Evolutionary conservation across 2,888 invertebrate genomes (phyloP), one percentile per base, ranked within the genome.

Genomic region (Caenorhabditis wallacei): DNA sequence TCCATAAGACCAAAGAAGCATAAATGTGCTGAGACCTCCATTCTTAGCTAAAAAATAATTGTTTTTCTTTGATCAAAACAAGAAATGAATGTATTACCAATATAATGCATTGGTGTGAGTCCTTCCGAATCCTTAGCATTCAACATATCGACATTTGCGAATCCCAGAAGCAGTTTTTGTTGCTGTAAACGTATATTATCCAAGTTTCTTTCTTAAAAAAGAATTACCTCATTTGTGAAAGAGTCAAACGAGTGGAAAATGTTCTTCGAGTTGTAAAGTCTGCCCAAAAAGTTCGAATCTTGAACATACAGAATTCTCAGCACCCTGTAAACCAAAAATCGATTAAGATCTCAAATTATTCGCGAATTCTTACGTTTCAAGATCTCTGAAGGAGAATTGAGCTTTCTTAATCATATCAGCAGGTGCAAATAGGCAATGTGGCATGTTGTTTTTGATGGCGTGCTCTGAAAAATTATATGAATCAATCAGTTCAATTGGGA

Each of bases 71-170:
- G 18, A 18, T 51, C 13, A 8, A 30, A 8, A 8, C 30, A 30
- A 4, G n/a, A n/a, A 11, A 35, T 46, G 26, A n/a, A 5, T 13
- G 2, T 1, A 1, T 26, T 30, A 63, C 76, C 76, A 30, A 79
- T 82, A 37, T 68, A 75, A 53, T 72, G 80, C 7, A 83, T 40
- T 7, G 85, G 80, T 0, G 84, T 83, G 8, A 59, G 43, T 37
- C 75, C 78, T 11, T 70, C 24, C 0, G 16, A 53, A 54, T 87
- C 80, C 2, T 26, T 20, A 8, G 37, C 53, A 20, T 85, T 80
- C 13, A 80, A 13, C 61, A 63, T 69, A n/a, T 63, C 54, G 1
- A 7, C 10, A 0, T 24, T 69, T 16, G 69, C 53, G 10, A 43
- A 69, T 13, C 46, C 10, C 5, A 69, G 1, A 7, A 69, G 16